These are phyloP conservation scores for Palaemon carinicauda DNA, from an alignment of 1,140 invertebrate genomes.

Conservation along the genomic window DNA sequence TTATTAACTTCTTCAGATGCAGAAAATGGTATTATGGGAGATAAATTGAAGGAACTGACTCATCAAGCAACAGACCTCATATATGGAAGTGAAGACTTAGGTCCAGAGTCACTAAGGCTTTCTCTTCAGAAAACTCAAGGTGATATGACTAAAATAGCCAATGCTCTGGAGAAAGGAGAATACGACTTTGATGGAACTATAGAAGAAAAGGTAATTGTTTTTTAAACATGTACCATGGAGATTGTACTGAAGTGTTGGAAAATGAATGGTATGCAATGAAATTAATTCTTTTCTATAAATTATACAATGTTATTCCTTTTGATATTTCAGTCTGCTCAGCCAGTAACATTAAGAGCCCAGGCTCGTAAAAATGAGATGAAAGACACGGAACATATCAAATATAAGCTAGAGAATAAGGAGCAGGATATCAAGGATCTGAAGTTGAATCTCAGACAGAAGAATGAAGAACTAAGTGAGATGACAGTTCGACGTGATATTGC, in stretches of 20 bases:
- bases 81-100: slow-evolving; percentile 82
- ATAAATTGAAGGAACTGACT: slow-evolving; percentile 76
- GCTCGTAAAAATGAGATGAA: slow-evolving; percentile 87
- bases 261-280: neutral
- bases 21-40: slow-evolving; percentile 70
- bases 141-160: slow-evolving; percentile 66
- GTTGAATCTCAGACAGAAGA: slow-evolving; percentile 84
- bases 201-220: slow-evolving; percentile 70
- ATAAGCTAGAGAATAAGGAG: slow-evolving; percentile 86
- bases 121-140: slow-evolving; percentile 65
- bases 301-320: slow-evolving; percentile 18
- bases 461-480: slow-evolving; percentile 95
- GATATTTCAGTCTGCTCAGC: slow-evolving; percentile 71
- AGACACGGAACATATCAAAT: slow-evolving; percentile 84
- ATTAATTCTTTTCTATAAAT: neutral
- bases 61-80: slow-evolving; percentile 74
- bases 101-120: slow-evolving; percentile 79
- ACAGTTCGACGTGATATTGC: slow-evolving; percentile 88
- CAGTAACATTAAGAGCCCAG: slow-evolving; percentile 81
- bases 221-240: neutral
- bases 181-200: slow-evolving; percentile 76
- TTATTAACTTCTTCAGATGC: slow-evolving; percentile 63
- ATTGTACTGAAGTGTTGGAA: neutral
- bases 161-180: slow-evolving; percentile 81
- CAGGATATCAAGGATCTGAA: slow-evolving; percentile 85